Percentiles rank a stretch among this genome's conserved stretches.
Evolutionary conservation across 1,140 invertebrate species (phyloP).

Genomic region (Rhagoletis zephyria): DNA sequence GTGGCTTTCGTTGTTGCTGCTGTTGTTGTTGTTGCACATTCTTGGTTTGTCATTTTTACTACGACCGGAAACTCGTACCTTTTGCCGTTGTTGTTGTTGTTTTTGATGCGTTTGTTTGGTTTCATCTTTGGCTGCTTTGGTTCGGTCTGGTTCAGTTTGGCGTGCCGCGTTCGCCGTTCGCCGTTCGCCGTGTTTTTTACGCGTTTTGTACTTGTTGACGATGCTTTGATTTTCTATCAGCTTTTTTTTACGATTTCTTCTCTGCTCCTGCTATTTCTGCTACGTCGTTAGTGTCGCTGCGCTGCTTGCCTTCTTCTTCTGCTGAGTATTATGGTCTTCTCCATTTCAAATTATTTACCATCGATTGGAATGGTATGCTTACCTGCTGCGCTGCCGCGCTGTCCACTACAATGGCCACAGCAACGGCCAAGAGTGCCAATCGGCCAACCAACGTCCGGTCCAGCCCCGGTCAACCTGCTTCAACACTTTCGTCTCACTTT

Average conservation of each 20-base stretch:
- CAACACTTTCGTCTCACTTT: conserved; percentile 48
- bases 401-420: background rate
- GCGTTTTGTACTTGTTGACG: conserved; percentile 1
- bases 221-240: conserved; percentile 19
- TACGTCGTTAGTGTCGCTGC: background rate
- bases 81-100: conserved; percentile 54
- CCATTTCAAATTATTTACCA: conserved; percentile 22
- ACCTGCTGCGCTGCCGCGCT: background rate
- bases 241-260: background rate
- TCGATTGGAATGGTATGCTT: conserved; percentile 11
- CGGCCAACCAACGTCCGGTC: conserved; percentile 40
- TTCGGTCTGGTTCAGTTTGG: conserved; percentile 17
- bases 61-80: conserved; percentile 72
- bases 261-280: background rate
- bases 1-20: background rate
- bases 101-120: conserved; percentile 20
- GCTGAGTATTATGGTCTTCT: background rate
- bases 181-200: conserved; percentile 14
- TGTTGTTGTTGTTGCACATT: conserved; percentile 32
- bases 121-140: conserved; percentile 46
- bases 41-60: conserved; percentile 69
- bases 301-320: background rate
- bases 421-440: conserved; percentile 10
- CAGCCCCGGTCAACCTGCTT: conserved; percentile 38
- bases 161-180: background rate